A percentile compares a stretch with the other conserved stretches of the same genome.
Conservation (phyloP, 1,140 invertebrate genomes). For the Drusus annulatus region DNA sequence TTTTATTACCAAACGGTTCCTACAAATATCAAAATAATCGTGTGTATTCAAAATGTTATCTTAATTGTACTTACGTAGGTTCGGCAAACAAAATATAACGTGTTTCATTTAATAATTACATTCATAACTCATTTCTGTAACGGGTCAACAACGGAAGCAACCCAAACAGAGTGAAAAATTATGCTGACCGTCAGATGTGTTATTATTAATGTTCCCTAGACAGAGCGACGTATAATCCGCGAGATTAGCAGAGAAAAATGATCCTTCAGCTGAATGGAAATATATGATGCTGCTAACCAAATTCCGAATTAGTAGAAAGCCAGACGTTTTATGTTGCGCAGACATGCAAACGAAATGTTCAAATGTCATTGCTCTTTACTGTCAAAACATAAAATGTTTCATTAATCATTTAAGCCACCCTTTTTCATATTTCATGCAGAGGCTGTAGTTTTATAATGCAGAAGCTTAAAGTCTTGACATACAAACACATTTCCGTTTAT, state of each 20-base stretch:
- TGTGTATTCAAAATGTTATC: no score
- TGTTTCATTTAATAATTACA: background rate
- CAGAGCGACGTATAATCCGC: background rate
- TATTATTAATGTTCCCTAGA: background rate
- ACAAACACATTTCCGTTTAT: no score
- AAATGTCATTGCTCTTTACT: no score
- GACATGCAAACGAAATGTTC: no score
- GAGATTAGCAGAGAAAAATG: conserved; percentile 12
- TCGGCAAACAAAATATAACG: background rate
- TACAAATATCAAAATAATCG: no score
- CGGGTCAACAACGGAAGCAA: conserved; percentile 1
- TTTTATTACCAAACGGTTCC: no score
- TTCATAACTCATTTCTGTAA: background rate
- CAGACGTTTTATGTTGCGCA: background rate
- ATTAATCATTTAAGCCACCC: background rate
- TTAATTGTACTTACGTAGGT: background rate
- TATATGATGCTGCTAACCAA: background rate
- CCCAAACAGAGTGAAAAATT: conserved; percentile 13
- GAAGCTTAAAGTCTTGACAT: no score
- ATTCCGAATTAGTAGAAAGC: background rate
- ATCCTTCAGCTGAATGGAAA: background rate
- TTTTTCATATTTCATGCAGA: no score
- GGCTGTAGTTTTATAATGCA: no score
- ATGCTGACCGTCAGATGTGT: background rate
- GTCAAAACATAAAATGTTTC: background rate